phyloP scores from a whole-genome alignment of 2,888 invertebrate species.

The Ophion slaviceki region DNA sequence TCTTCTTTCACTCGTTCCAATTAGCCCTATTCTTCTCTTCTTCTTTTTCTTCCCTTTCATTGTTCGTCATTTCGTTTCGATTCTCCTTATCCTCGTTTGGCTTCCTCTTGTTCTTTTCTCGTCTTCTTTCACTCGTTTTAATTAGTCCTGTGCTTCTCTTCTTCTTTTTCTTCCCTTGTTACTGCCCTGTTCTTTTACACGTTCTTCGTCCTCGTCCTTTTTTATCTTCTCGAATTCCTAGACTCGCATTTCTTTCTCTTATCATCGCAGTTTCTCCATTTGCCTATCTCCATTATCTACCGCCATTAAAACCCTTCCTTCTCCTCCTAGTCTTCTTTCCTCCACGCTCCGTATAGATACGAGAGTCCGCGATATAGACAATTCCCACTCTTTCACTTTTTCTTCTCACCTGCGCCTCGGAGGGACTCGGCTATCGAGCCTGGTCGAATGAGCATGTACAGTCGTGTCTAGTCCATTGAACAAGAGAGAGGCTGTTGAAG shows the following conservation, averaged over 20 bases:
- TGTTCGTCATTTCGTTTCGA: not conserved
- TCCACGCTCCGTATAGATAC: not conserved
- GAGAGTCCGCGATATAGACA: not conserved
- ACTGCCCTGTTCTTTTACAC: not conserved
- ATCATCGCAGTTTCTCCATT: not conserved
- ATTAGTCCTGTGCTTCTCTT: not conserved
- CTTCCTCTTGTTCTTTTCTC: not conserved
- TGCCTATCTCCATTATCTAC: not conserved
- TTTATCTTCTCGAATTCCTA: not conserved
- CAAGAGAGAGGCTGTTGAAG: slow-evolving; percentile 14
- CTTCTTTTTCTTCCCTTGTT: not conserved
- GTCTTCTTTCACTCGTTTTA: slow-evolving; percentile 18
- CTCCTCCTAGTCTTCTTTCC: not conserved
- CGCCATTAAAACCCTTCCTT: not conserved
- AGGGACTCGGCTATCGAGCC: not conserved
- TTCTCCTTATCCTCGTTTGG: slow-evolving; percentile 8
- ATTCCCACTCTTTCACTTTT: slow-evolving; percentile 44
- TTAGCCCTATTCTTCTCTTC: not conserved
- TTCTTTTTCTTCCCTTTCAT: not conserved
- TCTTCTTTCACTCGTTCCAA: not conserved
- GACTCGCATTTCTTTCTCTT: not conserved
- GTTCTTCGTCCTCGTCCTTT: not conserved
- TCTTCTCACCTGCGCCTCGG: slow-evolving; percentile 30
- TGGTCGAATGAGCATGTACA: slow-evolving; percentile 42
- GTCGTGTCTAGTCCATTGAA: slow-evolving; percentile 39